Conservation (phyloP, 1,140 invertebrate species). For the Augochlora pura region DNA sequence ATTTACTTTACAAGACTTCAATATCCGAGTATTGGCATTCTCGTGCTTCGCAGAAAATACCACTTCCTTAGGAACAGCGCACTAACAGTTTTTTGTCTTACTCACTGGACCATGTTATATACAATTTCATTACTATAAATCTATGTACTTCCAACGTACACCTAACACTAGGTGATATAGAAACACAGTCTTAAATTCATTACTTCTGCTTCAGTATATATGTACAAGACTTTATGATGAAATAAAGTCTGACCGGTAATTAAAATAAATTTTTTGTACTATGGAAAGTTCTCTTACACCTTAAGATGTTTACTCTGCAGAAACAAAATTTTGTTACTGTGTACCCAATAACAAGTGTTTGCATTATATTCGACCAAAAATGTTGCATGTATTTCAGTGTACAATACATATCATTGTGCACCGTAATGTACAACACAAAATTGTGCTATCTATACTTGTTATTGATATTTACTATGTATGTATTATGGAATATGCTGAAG, state of each 20-base stretch:
- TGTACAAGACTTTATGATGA: constrained; percentile 46
- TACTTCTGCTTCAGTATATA: constrained; percentile 53
- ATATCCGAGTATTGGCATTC: constrained; percentile 28
- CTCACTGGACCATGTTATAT: constrained; percentile 49
- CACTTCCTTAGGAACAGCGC: constrained; percentile 46
- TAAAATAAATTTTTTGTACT: constrained; percentile 57
- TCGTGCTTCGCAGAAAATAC: constrained; percentile 35
- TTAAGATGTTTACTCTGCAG: constrained; percentile 16
- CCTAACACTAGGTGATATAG: constrained; percentile 51
- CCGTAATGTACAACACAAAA: constrained; percentile 12
- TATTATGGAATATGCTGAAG: neutral
- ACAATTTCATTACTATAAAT: constrained; percentile 54
- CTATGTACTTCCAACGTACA: constrained; percentile 54
- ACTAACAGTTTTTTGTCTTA: constrained; percentile 52
- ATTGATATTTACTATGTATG: neutral
- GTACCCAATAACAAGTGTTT: constrained; percentile 26
- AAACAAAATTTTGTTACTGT: constrained; percentile 27
- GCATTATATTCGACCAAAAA: neutral
- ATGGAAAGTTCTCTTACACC: constrained; percentile 42
- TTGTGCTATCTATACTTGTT: constrained; percentile 17
- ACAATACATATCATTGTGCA: neutral
- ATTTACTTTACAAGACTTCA: constrained; percentile 34
- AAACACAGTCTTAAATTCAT: constrained; percentile 58
- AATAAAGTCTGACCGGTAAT: constrained; percentile 46
- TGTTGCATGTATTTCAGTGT: neutral